Evolutionary conservation across 1,140 invertebrate genomes (phyloP).

Genomic region (Temnothorax curvispinosus): DNA sequence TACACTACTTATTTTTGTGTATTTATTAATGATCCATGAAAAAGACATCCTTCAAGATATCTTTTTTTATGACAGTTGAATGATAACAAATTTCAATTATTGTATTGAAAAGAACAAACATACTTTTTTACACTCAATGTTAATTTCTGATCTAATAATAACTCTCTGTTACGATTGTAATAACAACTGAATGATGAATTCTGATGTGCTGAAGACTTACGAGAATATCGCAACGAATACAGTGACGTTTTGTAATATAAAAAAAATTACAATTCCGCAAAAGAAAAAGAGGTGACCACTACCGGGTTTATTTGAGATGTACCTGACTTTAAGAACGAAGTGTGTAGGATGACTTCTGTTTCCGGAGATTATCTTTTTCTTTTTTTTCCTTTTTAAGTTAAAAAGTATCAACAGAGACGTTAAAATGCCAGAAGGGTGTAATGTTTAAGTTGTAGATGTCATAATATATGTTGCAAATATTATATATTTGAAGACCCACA

Average conservation of each 20-base stretch:
- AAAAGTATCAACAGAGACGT: slow-evolving; percentile 51
- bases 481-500: slow-evolving; percentile 75
- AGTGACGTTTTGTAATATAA: slow-evolving; percentile 57
- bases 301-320: slow-evolving; percentile 78
- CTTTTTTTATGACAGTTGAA: slow-evolving; percentile 6
- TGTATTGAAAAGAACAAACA: background rate
- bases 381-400: slow-evolving; percentile 33
- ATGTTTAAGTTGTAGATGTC: slow-evolving; percentile 79
- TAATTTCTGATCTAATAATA: slow-evolving; percentile 1
- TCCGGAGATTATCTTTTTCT: slow-evolving; percentile 34
- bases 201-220: background rate
- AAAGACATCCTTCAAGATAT: background rate
- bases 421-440: slow-evolving; percentile 61
- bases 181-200: background rate
- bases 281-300: slow-evolving; percentile 39
- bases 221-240: slow-evolving; percentile 16
- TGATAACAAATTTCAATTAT: background rate
- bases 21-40: background rate
- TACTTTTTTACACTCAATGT: background rate
- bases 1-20: background rate
- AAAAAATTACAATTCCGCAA: slow-evolving; percentile 25
- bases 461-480: slow-evolving; percentile 79
- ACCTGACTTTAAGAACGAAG: slow-evolving; percentile 80
- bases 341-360: slow-evolving; percentile 62
- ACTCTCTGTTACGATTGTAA: background rate